A percentile compares a stretch with the other conserved stretches of the same genome.
Evolutionary conservation across 2,888 invertebrate genomes (phyloP).

Genomic region (Diaperis boleti): DNA sequence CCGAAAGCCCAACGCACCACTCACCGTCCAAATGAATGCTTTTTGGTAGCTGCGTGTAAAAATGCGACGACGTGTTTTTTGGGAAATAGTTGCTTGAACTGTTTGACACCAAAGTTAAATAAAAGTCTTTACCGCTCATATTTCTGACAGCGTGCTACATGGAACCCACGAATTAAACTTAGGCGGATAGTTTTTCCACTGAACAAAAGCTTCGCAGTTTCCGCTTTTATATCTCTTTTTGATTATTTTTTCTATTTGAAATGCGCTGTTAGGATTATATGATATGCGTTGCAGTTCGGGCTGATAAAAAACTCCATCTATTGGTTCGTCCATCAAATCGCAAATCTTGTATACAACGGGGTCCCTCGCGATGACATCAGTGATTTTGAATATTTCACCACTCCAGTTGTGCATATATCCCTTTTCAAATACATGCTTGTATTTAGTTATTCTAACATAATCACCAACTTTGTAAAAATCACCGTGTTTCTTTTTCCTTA

Average conservation of each 20-base stretch:
- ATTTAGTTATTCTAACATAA: no score
- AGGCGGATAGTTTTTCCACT: slow-evolving; percentile 50
- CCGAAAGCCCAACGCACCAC: slow-evolving; percentile 45
- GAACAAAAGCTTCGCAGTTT: slow-evolving; percentile 45
- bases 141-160: slow-evolving; percentile 13
- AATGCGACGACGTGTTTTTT: slow-evolving; percentile 48
- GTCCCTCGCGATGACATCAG: no score
- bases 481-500: no score
- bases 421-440: no score
- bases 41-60: no score
- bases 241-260: slow-evolving; percentile 4
- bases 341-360: no score
- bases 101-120: slow-evolving; percentile 49
- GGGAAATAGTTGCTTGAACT: slow-evolving; percentile 49
- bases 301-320: no score
- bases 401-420: no score
- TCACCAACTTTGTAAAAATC: no score
- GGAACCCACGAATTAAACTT: slow-evolving; percentile 49
- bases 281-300: neutral
- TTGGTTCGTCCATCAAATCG: no score
- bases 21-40: no score
- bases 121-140: slow-evolving; percentile 42
- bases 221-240: slow-evolving; percentile 41
- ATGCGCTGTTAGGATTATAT: neutral
- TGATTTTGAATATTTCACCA: no score